Evolutionary conservation across 2,113 vertebrate species (phyloP), one percentile per base, ranked within the genome.

Genomic region (Vulpes ferrilata): DNA sequence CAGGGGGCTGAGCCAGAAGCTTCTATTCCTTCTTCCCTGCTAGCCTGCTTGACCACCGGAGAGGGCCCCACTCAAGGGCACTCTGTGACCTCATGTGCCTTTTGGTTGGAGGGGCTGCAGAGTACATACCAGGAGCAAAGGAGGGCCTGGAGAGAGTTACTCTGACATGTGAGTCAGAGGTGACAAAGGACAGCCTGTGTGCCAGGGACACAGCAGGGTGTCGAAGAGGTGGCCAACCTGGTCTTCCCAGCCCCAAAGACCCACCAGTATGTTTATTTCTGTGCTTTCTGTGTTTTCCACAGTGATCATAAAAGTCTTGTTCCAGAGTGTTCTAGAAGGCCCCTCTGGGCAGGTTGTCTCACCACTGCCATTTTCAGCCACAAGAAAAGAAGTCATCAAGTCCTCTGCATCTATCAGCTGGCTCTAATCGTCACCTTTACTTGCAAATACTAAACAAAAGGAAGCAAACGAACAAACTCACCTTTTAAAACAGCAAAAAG

Each of bases 241-340:
- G 99, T 73, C 7, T 11, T 5, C 99, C 98, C 35, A 99, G 99
- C 57, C 94, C 89, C 1, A 99, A 99, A 99, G 99, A 99, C 98
- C 96, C 97, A 92, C 96, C 99, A 15, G 99, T 99, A 98, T 98
- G 99, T 98, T 35, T 92, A 38, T 83, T 78, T 95, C 43, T 85
- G 62, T 65, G 22, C 80, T 51, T 76, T 48, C n/a, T 78, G 23
- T 7, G 20, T 64, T 78, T 59, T 73, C 30, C 4, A 11, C 0
- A 5, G 53, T 11, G 86, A 87, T 15, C 5, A 8, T 2, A 3
- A 80, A 67, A 51, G n/a, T 15, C 74, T 57, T 1, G 1, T 32
- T 27, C 27, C 69, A 3, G 48, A 2, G 53, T 17, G 30, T 35
- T 71, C 60, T n/a, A 25, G 59, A 57, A 81, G n/a, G 10, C 13